phyloP scores from a whole-genome alignment of 1,140 invertebrate species.

The Nasonia vitripennis region DNA sequence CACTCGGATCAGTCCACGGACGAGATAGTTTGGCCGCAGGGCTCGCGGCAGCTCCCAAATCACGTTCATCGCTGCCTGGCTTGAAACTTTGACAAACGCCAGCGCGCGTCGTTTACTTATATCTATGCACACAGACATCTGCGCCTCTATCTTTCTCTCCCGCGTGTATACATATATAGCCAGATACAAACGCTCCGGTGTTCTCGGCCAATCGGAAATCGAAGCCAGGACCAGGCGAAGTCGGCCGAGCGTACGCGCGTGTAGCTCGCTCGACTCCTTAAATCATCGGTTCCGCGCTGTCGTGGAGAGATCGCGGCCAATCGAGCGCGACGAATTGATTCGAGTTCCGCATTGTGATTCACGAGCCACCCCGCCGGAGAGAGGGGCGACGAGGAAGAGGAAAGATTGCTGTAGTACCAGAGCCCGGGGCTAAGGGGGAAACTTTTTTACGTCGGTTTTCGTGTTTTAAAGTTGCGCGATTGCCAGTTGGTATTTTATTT shows the following conservation, averaged over 20 bases:
- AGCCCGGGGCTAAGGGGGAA: neutral
- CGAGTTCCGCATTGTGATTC: conserved; percentile 51
- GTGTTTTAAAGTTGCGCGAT: neutral
- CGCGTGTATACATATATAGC: too few species aligned
- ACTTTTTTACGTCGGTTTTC: neutral
- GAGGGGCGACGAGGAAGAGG: neutral
- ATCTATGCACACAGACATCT: neutral
- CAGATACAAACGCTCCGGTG: neutral
- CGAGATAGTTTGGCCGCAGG: neutral
- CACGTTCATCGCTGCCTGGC: neutral
- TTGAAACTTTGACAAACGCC: conserved; percentile 47
- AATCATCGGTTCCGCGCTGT: conserved; percentile 27
- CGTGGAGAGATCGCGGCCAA: conserved; percentile 37
- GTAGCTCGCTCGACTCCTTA: conserved; percentile 31
- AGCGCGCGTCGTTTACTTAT: neutral
- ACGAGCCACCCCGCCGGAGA: neutral
- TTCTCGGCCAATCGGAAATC: conserved; percentile 33
- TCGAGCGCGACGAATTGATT: conserved; percentile 50
- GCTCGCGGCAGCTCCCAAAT: neutral
- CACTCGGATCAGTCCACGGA: neutral
- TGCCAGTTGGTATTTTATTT: neutral
- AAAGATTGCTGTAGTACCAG: conserved; percentile 1
- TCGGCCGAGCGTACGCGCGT: neutral
- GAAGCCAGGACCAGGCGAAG: neutral
- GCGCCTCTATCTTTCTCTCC: neutral